Evolutionary conservation across 2,888 invertebrate genomes (phyloP), one percentile per base, ranked within the genome.

Genomic region (Plebejus argus): DNA sequence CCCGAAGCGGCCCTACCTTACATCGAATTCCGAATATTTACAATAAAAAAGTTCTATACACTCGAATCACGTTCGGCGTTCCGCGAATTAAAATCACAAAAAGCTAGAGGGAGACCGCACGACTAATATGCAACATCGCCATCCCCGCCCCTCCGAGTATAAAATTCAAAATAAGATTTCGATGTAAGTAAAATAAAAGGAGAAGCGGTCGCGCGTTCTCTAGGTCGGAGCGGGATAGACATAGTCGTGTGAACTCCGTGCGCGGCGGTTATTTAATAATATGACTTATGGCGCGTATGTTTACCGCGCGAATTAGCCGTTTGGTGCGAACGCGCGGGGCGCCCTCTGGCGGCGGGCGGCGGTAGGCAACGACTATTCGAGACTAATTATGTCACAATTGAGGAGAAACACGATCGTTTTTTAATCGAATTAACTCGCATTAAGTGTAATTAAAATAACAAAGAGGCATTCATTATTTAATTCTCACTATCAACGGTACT

Each of bases 41-140:
- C 89, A 88, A 91, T 90, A 92, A 93, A 92, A 89, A 92, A 90
- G 83, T 89, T 90, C 86, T 89, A 89, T 88, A 87, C 87, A 91
- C 90, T 89, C 92, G 88, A 91, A 92, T 90, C 93, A 93, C 93
- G 93, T 93, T 88, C 90, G 90, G 86, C 88, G 90, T 93, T 93
- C 93, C 89, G 90, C 91, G 93, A 93, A 94, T 93, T 93, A 93
- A 93, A 93, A 92, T 92, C 92, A 91, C 91, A 93, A 93, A 93
- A 93, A 93, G 93, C 85, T 81, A 86, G 91, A 93, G 86, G 79
- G 90, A 87, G 92, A 92, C 85, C 85, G 84, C 83, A 82, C 83
- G 90, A 90, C 91, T 88, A 92, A 90, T 94, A 94, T 95, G 94
- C 95, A 95, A 94, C 94, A 93, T 88, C 90, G 88, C 89, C 89